Percentiles rank a stretch among this genome's conserved stretches.
Conservation (phyloP, 2,113 vertebrate genomes). For the Gopherus evgoodei region DNA sequence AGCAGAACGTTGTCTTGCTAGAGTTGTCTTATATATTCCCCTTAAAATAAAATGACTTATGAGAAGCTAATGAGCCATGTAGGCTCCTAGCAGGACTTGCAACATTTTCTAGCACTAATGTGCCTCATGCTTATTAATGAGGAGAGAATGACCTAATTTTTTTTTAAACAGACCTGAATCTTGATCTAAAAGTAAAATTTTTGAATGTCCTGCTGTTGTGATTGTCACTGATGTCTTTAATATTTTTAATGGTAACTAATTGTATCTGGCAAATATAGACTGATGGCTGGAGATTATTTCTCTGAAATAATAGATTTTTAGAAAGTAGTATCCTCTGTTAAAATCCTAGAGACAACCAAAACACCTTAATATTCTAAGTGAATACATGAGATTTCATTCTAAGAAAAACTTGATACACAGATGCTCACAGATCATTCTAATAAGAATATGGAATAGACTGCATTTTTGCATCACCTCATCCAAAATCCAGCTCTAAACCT, state of each 20-base stretch:
- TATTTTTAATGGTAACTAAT: fast-evolving
- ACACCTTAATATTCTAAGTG: not conserved
- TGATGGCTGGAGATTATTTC: not conserved
- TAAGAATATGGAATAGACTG: not conserved
- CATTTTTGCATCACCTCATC: not conserved
- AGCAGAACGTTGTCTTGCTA: conserved; percentile 3
- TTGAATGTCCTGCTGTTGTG: not conserved
- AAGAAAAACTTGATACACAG: not conserved
- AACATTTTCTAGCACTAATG: not conserved
- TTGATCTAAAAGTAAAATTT: not conserved
- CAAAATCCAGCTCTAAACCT: not conserved
- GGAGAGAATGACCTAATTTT: not conserved
- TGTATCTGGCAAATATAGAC: not conserved
- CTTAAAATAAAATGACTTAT: not conserved
- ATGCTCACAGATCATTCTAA: conserved; percentile 6
- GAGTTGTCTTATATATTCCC: not conserved
- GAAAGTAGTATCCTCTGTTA: not conserved
- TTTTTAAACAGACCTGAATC: not conserved
- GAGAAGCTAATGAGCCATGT: not conserved
- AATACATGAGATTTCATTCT: not conserved
- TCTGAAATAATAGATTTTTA: not conserved
- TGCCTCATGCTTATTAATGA: not conserved
- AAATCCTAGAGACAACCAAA: not conserved
- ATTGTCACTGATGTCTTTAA: not conserved
- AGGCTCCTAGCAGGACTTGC: not conserved